Evolutionary conservation across 1,140 invertebrate genomes (phyloP).

Genomic region (Euura saliciscinereae): DNA sequence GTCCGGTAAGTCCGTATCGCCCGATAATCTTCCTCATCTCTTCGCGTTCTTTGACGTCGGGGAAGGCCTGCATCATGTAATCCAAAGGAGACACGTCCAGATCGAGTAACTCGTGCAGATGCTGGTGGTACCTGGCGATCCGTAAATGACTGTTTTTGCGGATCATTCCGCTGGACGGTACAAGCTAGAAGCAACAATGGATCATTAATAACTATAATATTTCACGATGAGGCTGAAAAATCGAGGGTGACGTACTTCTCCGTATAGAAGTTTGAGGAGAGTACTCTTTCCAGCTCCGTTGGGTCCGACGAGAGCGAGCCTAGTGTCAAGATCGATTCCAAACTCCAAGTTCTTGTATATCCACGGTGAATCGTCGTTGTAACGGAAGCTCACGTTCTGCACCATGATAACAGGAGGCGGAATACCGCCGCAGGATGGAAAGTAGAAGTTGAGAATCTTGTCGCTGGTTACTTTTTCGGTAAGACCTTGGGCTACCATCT

Average conservation of each 20-base stretch:
- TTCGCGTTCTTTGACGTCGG: conserved; percentile 96
- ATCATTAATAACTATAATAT: conserved; percentile 13
- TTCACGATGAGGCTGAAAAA: too few species aligned
- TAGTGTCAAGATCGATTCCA: conserved; percentile 97
- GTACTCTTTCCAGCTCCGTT: conserved; percentile 99
- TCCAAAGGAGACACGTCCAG: conserved; percentile 94
- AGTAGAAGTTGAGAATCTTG: conserved; percentile 93
- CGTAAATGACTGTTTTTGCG: conserved; percentile 96
- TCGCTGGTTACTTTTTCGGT: conserved; percentile 93
- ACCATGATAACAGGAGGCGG: conserved; percentile 99
- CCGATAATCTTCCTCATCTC: conserved; percentile 99
- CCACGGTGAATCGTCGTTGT: conserved; percentile 83
- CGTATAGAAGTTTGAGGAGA: conserved; percentile 92
- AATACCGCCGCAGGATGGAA: conserved; percentile 94
- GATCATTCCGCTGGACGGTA: conserved; percentile 96
- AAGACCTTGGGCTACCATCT: conserved; percentile 97
- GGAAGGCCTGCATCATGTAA: conserved; percentile 98
- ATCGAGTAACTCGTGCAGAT: conserved; percentile 96
- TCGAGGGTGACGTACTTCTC: conserved; percentile 73
- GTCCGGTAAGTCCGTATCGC: conserved; percentile 93
- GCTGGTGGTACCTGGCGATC: conserved; percentile 98
- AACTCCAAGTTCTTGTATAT: conserved; percentile 99
- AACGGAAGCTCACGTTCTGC: conserved; percentile 95
- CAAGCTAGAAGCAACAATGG: conserved; percentile 66
- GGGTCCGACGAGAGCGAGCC: conserved; percentile 96